These are phyloP conservation scores for Wiebesia pumilae DNA, from an alignment of 1,140 invertebrate genomes.

Conservation along the genomic window DNA sequence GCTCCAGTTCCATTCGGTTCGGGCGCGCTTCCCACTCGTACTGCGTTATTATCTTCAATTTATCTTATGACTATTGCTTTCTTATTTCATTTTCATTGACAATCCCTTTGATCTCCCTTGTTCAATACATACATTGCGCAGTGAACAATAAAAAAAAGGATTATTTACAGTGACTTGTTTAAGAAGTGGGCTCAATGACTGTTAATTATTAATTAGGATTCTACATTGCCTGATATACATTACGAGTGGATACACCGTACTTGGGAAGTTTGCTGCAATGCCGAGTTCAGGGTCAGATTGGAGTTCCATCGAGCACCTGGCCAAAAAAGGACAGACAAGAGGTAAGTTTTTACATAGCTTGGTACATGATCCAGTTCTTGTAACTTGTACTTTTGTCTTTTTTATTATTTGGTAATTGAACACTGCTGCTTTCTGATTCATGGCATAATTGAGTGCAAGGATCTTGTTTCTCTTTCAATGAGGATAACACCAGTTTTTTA, in stretches of 20 bases:
- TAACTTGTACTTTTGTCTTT: not conserved
- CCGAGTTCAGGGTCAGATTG: not conserved
- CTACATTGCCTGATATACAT: not conserved
- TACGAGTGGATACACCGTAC: not conserved
- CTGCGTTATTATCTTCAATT: not conserved
- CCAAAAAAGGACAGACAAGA: constrained; percentile 35
- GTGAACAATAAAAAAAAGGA: not conserved
- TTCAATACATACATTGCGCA: not conserved
- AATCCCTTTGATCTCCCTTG: not conserved
- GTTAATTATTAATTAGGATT: not conserved
- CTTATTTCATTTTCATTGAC: not conserved
- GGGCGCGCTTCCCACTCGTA: not conserved
- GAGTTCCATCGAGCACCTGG: constrained; percentile 2
- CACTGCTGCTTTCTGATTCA: not conserved
- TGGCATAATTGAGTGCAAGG: constrained; percentile 28
- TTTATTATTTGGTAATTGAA: not conserved
- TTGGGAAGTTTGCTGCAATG: not conserved
- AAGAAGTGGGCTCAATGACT: not conserved
- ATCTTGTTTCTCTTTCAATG: constrained; percentile 21
- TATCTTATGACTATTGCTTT: not conserved
- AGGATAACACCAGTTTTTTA: constrained; percentile 31
- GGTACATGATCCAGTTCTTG: not conserved
- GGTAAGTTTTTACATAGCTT: constrained; percentile 37
- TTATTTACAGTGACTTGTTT: not conserved
- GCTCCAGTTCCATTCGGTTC: not conserved